phyloP scores from a whole-genome alignment of 2,113 vertebrate genomes.

The Colossoma macropomum region DNA sequence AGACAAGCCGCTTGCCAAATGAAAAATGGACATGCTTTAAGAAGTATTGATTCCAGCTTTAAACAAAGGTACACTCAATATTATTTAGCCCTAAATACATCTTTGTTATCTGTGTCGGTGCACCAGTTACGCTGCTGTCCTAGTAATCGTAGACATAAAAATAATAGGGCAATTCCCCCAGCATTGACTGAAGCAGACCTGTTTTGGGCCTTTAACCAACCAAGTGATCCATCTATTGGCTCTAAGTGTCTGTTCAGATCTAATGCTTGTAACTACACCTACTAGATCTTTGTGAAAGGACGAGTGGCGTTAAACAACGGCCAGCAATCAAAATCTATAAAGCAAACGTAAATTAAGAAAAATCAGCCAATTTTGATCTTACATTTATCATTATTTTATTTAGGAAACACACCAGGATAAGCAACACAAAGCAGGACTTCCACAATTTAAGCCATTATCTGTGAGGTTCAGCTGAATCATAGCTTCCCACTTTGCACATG shows the following conservation, averaged over 20 bases:
- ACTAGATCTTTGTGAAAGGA: constrained; percentile 21
- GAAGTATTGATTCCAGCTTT: constrained; percentile 85
- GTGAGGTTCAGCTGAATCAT: too few relatives aligned
- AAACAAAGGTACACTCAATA: constrained; percentile 87
- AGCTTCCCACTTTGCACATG: background rate
- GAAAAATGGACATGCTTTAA: constrained; percentile 86
- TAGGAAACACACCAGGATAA: constrained; percentile 7
- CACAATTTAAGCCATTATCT: background rate
- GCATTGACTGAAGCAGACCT: constrained; percentile 75
- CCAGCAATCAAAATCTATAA: constrained; percentile 31
- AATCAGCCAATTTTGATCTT: constrained; percentile 7
- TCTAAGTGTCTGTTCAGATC: constrained; percentile 58
- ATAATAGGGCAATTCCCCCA: constrained; percentile 81
- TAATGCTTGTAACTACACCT: constrained; percentile 19
- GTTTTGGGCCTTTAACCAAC: constrained; percentile 67
- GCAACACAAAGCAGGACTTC: background rate
- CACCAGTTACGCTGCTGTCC: constrained; percentile 76
- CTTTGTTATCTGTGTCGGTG: constrained; percentile 82
- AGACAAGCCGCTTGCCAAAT: constrained; percentile 81
- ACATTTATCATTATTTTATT: background rate
- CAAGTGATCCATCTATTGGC: constrained; percentile 73
- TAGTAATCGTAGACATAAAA: constrained; percentile 83
- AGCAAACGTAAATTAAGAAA: constrained; percentile 15
- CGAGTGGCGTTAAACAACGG: constrained; percentile 2
- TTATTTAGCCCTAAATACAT: constrained; percentile 87